Evolutionary conservation across 2,797 vertebrate genomes (phyloP), one percentile per base, ranked within the genome.

Genomic region (Botia almorhae): DNA sequence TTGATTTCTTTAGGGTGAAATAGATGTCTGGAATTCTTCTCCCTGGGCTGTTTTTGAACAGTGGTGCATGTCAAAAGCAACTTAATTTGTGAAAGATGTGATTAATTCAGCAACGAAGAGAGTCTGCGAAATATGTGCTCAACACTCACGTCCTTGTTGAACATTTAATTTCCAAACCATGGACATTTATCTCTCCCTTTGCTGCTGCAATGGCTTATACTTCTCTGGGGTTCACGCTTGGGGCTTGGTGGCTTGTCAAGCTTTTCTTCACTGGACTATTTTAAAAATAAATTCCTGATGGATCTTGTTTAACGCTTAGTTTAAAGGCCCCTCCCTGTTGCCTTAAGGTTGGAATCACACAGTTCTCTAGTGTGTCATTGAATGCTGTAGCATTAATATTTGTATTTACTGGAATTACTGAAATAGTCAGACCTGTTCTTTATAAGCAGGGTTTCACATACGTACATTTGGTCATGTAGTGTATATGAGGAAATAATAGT

Each of bases 1-100:
- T 69, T 81, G 36, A 78, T 86, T 85, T 74, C 39, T 83, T 50
- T 67, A 81, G 46, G 64, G 58, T 69, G 6, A 56, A 58, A 74
- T 16, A 81, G 50, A 82, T 84, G 75, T 61, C 60, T 81, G 16
- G 46, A 64, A 83, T 87, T 87, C 76, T 71, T 61, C 14, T 74
- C 74, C 74, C 19, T 43, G 21, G 50, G 5, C 43, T 71, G 65
- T 43, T 58, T 73, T 78, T 65, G 11, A 69, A 74, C 68, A 58
- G n/a, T 19, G 77, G 33, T 81, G 50, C 55, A 48, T n/a, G 68
- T 76, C 43, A 70, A 74, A 72, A 48, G 19, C 3, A 68, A 29
- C 23, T 76, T 81, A 71, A 77, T 72, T 77, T 43, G 36, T 71
- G 26, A 60, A 75, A 77, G 71, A 74, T 78, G 58, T 73, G 26